phyloP scores from a whole-genome alignment of 2,797 vertebrate species.

The Siniperca undulata region DNA sequence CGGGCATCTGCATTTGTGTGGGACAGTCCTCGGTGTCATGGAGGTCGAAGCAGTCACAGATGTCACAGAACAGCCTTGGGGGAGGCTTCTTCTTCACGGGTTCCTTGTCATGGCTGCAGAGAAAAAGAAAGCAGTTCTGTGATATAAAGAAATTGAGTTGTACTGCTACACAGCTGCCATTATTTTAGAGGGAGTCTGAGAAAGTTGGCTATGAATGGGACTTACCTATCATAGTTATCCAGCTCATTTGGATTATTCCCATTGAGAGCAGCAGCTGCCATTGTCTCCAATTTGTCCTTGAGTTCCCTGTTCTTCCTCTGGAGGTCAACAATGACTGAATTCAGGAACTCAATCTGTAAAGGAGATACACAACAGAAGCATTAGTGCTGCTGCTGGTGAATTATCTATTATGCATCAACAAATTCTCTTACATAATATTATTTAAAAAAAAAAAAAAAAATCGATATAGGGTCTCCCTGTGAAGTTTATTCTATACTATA shows the following conservation, averaged over 20 bases:
- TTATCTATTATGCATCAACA: not conserved
- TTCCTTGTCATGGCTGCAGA: slow-evolving; percentile 74
- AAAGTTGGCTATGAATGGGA: not conserved
- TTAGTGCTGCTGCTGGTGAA: slow-evolving; percentile 18
- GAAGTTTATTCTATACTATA: slow-evolving; percentile 6
- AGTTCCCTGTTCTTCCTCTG: slow-evolving; percentile 93
- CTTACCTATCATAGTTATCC: slow-evolving; percentile 90
- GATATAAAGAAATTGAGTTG: not conserved
- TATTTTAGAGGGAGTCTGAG: not conserved
- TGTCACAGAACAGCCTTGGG: slow-evolving; percentile 97
- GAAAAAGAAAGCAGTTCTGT: not conserved
- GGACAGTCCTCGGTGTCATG: slow-evolving; percentile 99
- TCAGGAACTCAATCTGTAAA: slow-evolving; percentile 94
- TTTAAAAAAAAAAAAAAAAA: not conserved
- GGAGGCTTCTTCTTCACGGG: slow-evolving; percentile 90
- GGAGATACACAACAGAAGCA: not conserved
- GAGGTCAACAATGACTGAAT: slow-evolving; percentile 97
- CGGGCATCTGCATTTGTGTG: slow-evolving; percentile 91
- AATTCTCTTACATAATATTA: not conserved
- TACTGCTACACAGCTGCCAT: not conserved
- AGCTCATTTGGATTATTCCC: slow-evolving; percentile 90
- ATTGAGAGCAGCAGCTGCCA: slow-evolving; percentile 95
- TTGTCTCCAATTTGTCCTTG: slow-evolving; percentile 92
- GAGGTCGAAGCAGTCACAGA: slow-evolving; percentile 97
- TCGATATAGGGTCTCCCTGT: slow-evolving; percentile 5